phyloP scores from a whole-genome alignment of 2,797 vertebrate genomes.

The Neopelma chrysocephalum region DNA sequence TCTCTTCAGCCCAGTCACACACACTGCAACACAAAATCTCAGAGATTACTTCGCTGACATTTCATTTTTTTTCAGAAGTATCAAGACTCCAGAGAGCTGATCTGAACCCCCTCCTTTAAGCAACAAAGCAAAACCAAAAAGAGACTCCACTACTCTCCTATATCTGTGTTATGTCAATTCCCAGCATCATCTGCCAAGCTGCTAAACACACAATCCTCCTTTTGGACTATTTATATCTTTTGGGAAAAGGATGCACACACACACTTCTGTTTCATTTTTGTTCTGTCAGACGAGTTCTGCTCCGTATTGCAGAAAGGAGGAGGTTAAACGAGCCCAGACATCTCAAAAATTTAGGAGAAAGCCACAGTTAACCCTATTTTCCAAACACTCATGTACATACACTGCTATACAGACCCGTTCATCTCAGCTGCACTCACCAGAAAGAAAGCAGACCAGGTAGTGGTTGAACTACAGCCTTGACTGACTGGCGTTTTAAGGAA shows the following conservation, averaged over 20 bases:
- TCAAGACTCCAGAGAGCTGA: neutral
- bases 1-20: neutral
- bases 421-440: neutral
- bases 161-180: neutral
- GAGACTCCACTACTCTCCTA: accelerated
- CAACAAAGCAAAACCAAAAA: neutral
- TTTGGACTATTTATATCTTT: neutral
- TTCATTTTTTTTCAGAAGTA: neutral
- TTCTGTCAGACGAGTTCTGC: neutral
- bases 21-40: neutral
- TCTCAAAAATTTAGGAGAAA: neutral
- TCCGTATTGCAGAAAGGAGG: neutral
- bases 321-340: neutral
- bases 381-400: neutral
- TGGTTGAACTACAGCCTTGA: neutral
- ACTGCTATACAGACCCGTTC: neutral
- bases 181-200: neutral
- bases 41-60: neutral
- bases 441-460: neutral
- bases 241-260: neutral
- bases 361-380: neutral
- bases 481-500: neutral
- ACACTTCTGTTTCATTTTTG: neutral
- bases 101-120: neutral
- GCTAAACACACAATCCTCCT: neutral